These are phyloP conservation scores for Chromobotia macracanthus DNA, from an alignment of 2,797 vertebrate genomes.

Conservation along the genomic window DNA sequence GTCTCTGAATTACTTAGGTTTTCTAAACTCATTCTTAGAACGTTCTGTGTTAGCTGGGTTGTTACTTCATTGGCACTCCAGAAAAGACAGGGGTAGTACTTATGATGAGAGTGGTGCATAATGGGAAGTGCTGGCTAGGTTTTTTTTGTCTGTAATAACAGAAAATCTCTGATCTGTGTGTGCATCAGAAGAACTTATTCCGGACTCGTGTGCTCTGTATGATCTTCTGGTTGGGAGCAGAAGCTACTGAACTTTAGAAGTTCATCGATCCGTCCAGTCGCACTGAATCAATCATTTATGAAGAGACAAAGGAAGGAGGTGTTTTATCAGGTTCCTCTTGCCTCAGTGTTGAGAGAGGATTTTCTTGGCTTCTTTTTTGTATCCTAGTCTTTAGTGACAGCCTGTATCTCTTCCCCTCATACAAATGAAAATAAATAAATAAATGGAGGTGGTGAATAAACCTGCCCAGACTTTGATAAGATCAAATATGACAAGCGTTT, in stretches of 20 bases:
- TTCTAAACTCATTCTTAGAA: slow-evolving; percentile 95
- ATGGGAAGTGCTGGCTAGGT: slow-evolving; percentile 74
- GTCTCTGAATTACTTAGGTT: slow-evolving; percentile 87
- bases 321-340: slow-evolving; percentile 82
- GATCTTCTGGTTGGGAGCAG: slow-evolving; percentile 89
- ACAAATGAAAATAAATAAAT: slow-evolving; percentile 56
- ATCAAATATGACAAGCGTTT: slow-evolving; percentile 84
- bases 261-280: slow-evolving; percentile 91
- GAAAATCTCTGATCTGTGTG: slow-evolving; percentile 83
- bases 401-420: slow-evolving; percentile 60
- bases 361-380: slow-evolving; percentile 62
- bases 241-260: slow-evolving; percentile 84
- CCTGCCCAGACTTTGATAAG: slow-evolving; percentile 66
- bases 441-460: slow-evolving; percentile 56
- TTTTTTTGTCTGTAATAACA: slow-evolving; percentile 71
- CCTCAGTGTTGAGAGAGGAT: slow-evolving; percentile 70
- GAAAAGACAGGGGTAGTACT: slow-evolving; percentile 62
- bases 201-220: slow-evolving; percentile 89
- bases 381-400: slow-evolving; percentile 73
- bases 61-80: slow-evolving; percentile 78
- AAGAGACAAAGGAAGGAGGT: slow-evolving; percentile 81
- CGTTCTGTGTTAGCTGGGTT: slow-evolving; percentile 96
- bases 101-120: slow-evolving; percentile 79
- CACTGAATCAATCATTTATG: slow-evolving; percentile 91
- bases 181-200: slow-evolving; percentile 88